Percentiles rank a stretch among this genome's conserved stretches.
phyloP scores from a whole-genome alignment of 2,113 vertebrate genomes.

The Burhinus bistriatus region DNA sequence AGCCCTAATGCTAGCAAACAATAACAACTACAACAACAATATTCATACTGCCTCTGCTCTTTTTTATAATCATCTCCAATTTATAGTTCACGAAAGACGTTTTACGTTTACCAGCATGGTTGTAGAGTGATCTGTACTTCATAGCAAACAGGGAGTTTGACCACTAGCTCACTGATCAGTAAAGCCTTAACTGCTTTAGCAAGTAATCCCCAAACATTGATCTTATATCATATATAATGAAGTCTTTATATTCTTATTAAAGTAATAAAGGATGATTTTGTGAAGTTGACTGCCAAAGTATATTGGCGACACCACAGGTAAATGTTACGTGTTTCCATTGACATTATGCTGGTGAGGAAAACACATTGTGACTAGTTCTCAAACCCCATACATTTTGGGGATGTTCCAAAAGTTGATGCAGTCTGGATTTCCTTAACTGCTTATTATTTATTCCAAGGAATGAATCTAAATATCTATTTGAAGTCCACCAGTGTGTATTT shows the following conservation, averaged over 20 bases:
- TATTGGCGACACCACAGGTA: neutral
- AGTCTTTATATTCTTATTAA: neutral
- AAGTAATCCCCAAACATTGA: neutral
- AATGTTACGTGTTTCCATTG: neutral
- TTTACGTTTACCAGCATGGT: neutral
- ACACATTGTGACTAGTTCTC: neutral
- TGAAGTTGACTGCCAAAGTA: neutral
- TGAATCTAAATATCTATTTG: neutral
- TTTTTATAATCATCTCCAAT: neutral
- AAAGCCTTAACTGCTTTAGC: neutral
- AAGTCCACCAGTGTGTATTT: neutral
- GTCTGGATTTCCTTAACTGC: neutral
- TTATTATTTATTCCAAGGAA: neutral
- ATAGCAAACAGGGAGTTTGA: neutral
- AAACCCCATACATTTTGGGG: neutral
- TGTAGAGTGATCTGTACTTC: neutral
- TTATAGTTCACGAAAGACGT: neutral
- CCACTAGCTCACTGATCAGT: neutral
- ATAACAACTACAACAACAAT: neutral
- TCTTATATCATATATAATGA: neutral
- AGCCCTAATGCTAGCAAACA: neutral
- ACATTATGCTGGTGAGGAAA: neutral
- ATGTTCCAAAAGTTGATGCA: neutral
- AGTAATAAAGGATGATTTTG: neutral
- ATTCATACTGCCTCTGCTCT: neutral